A percentile compares a stretch with the other conserved stretches of the same genome.
phyloP scores from a whole-genome alignment of 2,113 vertebrate genomes.

The Myanophis thanlyinensis region DNA sequence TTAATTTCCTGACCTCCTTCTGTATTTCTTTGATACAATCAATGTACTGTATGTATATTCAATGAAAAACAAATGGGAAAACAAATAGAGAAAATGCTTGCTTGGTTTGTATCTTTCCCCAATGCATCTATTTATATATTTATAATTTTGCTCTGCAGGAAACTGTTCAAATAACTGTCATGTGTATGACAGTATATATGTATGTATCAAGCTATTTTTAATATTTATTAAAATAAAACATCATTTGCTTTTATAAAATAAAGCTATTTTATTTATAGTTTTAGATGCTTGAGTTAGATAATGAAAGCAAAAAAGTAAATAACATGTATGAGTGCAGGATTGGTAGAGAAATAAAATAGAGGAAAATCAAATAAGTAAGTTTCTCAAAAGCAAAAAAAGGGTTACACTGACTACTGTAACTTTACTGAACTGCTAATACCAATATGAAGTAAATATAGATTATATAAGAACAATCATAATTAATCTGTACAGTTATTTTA shows the following conservation, averaged over 20 bases:
- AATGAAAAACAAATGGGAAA: background rate
- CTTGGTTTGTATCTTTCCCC: background rate
- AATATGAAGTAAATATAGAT: background rate
- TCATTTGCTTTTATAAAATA: background rate
- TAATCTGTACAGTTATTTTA: background rate
- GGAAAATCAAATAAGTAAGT: background rate
- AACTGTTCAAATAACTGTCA: background rate
- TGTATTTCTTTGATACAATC: background rate
- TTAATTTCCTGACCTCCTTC: background rate
- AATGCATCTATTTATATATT: background rate
- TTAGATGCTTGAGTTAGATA: background rate
- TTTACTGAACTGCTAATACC: background rate
- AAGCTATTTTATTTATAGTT: background rate
- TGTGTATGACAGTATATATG: background rate
- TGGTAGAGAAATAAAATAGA: background rate
- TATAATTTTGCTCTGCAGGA: background rate
- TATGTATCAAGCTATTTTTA: background rate
- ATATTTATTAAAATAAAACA: background rate
- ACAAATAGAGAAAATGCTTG: background rate
- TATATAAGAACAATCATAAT: background rate
- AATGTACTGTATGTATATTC: background rate
- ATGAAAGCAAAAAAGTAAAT: fast-evolving
- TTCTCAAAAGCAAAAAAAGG: background rate
- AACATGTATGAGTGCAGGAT: fast-evolving
- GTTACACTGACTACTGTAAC: background rate